Conservation (phyloP, 2,888 invertebrate genomes). For the Schrankia costaestrigalis region DNA sequence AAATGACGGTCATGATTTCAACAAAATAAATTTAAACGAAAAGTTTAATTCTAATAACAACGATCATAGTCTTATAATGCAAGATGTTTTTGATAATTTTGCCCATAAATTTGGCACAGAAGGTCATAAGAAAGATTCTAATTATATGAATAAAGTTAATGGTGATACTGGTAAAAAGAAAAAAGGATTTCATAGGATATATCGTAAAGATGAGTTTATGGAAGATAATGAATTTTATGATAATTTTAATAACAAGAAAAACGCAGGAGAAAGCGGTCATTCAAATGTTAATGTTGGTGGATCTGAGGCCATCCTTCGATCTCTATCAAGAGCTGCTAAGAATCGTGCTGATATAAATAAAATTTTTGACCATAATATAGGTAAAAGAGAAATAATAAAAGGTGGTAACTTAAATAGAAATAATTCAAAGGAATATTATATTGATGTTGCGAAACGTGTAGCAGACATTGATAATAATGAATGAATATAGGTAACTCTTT, state of each 20-base stretch:
- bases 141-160: conserved; percentile 42
- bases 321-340: conserved; percentile 41
- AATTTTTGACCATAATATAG: no score
- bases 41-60: conserved; percentile 34
- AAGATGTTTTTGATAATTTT: conserved; percentile 61
- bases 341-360: conserved; percentile 43
- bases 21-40: conserved; percentile 38
- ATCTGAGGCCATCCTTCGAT: conserved; percentile 46
- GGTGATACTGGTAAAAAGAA: conserved; percentile 58
- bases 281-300: conserved; percentile 46
- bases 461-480: no score
- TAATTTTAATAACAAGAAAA: conserved; percentile 49
- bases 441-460: no score
- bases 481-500: no score
- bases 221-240: conserved; percentile 68
- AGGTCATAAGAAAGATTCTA: conserved; percentile 46
- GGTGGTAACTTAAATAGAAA: no score
- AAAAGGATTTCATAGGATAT: conserved; percentile 63
- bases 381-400: no score
- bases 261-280: conserved; percentile 47
- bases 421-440: no score
- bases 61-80: no score
- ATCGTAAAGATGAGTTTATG: conserved; percentile 68
- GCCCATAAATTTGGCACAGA: conserved; percentile 60
- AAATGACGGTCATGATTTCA: conserved; percentile 36